phyloP scores from a whole-genome alignment of 2,797 vertebrate species.

The Muraenolepis orangiensis region DNA sequence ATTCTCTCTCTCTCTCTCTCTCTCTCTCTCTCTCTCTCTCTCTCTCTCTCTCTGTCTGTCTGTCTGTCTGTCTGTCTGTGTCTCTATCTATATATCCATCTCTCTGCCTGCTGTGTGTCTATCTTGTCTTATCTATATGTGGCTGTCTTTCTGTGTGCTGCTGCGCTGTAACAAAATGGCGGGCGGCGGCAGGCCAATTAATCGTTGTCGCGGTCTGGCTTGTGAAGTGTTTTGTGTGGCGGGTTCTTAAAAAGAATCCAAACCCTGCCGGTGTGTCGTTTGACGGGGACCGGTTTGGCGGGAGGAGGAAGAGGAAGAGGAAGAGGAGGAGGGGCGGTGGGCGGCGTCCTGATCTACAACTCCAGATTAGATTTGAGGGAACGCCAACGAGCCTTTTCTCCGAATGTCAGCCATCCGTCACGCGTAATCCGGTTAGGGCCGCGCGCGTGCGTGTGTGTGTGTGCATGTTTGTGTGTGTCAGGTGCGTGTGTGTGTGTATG shows the following conservation, averaged over 20 bases:
- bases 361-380: constrained; percentile 72
- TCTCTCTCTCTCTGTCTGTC: background rate
- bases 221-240: too few relatives aligned
- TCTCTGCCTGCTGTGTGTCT: too few relatives aligned
- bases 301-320: constrained; percentile 63
- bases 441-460: constrained; percentile 61
- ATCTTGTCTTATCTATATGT: too few relatives aligned
- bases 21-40: background rate
- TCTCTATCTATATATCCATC: too few relatives aligned
- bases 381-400: constrained; percentile 71
- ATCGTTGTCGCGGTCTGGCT: too few relatives aligned
- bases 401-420: constrained; percentile 75
- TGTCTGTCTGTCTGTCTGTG: too few relatives aligned
- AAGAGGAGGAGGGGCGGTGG: constrained; percentile 68
- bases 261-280: constrained; percentile 56
- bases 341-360: constrained; percentile 73
- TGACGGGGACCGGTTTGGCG: constrained; percentile 35
- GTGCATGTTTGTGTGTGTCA: constrained; percentile 69
- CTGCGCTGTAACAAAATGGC: too few relatives aligned
- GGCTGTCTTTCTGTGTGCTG: too few relatives aligned
- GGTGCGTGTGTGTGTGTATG: constrained; percentile 68
- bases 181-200: too few relatives aligned
- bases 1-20: too few relatives aligned
- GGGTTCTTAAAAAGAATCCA: background rate
- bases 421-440: constrained; percentile 71